phyloP scores from a whole-genome alignment of 2,797 vertebrate genomes.

The Pipistrellus kuhlii region DNA sequence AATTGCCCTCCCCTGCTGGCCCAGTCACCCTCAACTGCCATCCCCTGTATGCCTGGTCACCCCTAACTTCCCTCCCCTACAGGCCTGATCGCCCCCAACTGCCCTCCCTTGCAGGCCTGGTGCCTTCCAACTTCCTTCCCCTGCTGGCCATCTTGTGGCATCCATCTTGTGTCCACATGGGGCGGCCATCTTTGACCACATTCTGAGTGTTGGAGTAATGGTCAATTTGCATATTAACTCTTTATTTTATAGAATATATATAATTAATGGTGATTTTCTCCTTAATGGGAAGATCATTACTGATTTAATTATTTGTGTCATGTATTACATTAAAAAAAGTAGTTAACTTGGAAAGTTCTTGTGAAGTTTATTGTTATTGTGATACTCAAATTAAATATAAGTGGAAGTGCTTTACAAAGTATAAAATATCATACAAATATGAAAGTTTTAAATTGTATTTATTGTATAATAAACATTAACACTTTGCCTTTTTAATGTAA shows the following conservation, averaged over 20 bases:
- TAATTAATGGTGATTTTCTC: background rate
- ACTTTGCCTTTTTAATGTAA: slow-evolving; percentile 7
- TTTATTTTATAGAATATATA: background rate
- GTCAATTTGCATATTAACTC: no score
- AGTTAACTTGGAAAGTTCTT: slow-evolving; percentile 3
- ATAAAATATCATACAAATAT: background rate
- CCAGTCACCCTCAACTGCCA: no score
- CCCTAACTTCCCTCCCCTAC: no score
- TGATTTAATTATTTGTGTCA: background rate
- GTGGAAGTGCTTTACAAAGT: background rate
- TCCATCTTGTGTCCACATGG: no score
- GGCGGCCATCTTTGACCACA: no score
- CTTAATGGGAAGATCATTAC: background rate
- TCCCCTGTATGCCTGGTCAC: no score
- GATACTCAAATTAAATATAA: background rate
- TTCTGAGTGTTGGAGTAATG: no score
- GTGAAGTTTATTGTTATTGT: slow-evolving; percentile 3
- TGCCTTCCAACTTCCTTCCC: no score
- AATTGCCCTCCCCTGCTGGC: no score
- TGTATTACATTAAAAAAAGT: background rate
- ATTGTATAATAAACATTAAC: background rate
- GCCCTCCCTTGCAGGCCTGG: no score
- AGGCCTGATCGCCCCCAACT: no score
- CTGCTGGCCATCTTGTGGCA: no score
- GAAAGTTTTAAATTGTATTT: background rate